phyloP scores from a whole-genome alignment of 2,888 invertebrate genomes.

The Galerucella nymphaeae region DNA sequence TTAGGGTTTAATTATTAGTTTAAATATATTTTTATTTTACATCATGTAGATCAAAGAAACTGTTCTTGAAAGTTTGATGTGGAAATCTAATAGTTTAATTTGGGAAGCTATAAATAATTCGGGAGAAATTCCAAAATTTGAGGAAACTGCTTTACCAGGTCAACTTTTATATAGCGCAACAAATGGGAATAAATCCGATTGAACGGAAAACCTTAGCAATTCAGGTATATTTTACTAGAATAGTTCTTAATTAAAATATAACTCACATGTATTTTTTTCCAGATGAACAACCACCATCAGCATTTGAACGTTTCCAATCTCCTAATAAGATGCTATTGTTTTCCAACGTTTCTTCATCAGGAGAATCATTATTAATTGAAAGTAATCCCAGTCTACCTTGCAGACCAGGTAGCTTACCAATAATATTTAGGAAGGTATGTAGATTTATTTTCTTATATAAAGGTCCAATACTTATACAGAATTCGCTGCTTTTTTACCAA shows the following conservation, averaged over 20 bases:
- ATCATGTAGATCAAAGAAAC: slow-evolving; percentile 86
- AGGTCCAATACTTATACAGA: too few relatives aligned
- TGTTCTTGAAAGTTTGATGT: slow-evolving; percentile 90
- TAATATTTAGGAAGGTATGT: slow-evolving; percentile 89
- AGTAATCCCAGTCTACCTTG: slow-evolving; percentile 63
- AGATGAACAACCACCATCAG: slow-evolving; percentile 68
- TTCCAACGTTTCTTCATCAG: slow-evolving; percentile 67
- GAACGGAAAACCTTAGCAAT: slow-evolving; percentile 10
- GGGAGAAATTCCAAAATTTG: slow-evolving; percentile 77
- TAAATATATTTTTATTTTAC: slow-evolving; percentile 29
- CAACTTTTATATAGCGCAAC: slow-evolving; percentile 56
- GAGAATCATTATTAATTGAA: slow-evolving; percentile 50
- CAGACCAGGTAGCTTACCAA: slow-evolving; percentile 73
- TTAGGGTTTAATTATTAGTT: too few relatives aligned
- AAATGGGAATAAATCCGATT: slow-evolving; percentile 19
- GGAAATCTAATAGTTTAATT: slow-evolving; percentile 87
- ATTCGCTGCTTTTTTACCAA: too few relatives aligned
- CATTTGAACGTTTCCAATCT: slow-evolving; percentile 74
- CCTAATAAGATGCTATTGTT: slow-evolving; percentile 66
- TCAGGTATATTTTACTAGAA: not conserved
- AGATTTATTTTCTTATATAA: not conserved
- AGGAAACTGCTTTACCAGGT: slow-evolving; percentile 77
- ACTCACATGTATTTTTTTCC: slow-evolving; percentile 36
- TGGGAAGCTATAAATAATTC: slow-evolving; percentile 81
- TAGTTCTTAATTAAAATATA: not conserved